Evolutionary conservation across 2,888 invertebrate genomes (phyloP), one percentile per base, ranked within the genome.

Genomic region (Ashinkailepas kermadecensis): DNA sequence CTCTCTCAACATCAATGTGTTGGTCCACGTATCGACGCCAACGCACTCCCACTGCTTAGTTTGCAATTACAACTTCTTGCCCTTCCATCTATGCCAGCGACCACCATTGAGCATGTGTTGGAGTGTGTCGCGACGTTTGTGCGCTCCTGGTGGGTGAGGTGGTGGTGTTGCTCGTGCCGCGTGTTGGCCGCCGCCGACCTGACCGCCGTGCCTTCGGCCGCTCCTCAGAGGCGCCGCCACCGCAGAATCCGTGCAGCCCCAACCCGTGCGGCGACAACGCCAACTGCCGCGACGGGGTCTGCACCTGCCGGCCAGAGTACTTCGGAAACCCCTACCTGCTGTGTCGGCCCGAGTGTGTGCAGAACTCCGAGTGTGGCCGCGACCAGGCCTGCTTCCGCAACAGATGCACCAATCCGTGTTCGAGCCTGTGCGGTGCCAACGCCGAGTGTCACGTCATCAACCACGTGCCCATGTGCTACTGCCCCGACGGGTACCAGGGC

Each of bases 221-320:
- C 39, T 54, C 58, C 80, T 21, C 78, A 56, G 78, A 78, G 23
- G 11, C 8, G 57, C 62, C n/a, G 15, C 82, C 82, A 1, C 67
- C 90, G 80, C 88, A 89, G 84, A 91, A 91, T 86, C 93, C 94
- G 11, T 95, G 95, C 86, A 88, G 89, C 84, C 93, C 92, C 83
- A 91, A 90, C 84, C 92, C 93, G 80, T 95, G 95, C 86, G 95
- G 95, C 62, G 86, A 90, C 15, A 95, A 95, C 87, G 94, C 94
- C 0, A 89, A 93, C 83, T 95, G 95, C 86, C 92, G 92, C 86
- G 90, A 92, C 85, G 93, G 94, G 23, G 90, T 93, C 56, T 95
- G 95, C 87, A 92, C 92, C 0, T 95, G 95, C 86, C 88, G 92
- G 79, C 90, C 92, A 13, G 92, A 93, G 83, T 94, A 93, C 86